Conservation (phyloP, 2,113 vertebrate genomes). For the Brachirus orientalis region DNA sequence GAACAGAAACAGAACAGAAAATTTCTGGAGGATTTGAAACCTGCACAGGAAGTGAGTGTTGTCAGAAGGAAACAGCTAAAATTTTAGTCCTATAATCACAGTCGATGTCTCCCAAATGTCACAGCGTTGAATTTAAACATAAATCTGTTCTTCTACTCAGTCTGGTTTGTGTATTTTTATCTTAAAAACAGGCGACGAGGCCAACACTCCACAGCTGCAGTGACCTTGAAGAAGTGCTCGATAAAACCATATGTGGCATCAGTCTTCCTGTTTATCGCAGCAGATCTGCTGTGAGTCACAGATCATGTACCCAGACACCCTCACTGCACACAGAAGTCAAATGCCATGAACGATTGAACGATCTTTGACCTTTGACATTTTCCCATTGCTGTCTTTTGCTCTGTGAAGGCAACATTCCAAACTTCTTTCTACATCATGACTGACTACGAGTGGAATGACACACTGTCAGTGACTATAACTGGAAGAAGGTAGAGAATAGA, state of each 20-base stretch:
- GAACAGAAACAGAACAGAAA: not conserved
- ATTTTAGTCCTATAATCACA: too few species aligned
- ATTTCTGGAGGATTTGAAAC: not conserved
- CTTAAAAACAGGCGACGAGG: constrained; percentile 54
- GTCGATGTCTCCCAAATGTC: not conserved
- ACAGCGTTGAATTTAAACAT: too few species aligned
- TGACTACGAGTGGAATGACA: constrained; percentile 62
- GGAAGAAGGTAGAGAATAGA: constrained; percentile 66
- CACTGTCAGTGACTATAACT: constrained; percentile 55
- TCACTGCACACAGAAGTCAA: not conserved
- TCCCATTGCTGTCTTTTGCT: not conserved
- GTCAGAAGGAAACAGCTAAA: not conserved
- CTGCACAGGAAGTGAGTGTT: constrained; percentile 3
- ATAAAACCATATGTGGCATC: constrained; percentile 70
- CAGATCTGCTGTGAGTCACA: constrained; percentile 61
- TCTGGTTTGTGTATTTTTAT: not conserved
- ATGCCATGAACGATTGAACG: not conserved
- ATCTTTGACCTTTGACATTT: not conserved
- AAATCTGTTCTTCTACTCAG: too few species aligned
- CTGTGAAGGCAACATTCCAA: constrained; percentile 62
- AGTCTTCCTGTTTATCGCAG: constrained; percentile 76
- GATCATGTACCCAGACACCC: too few species aligned
- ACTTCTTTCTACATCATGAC: constrained; percentile 47
- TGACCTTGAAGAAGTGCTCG: constrained; percentile 22
- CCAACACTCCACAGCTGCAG: constrained; percentile 51